Conservation (phyloP, 1,140 invertebrate species). For the Lasioglossum baleicum region DNA sequence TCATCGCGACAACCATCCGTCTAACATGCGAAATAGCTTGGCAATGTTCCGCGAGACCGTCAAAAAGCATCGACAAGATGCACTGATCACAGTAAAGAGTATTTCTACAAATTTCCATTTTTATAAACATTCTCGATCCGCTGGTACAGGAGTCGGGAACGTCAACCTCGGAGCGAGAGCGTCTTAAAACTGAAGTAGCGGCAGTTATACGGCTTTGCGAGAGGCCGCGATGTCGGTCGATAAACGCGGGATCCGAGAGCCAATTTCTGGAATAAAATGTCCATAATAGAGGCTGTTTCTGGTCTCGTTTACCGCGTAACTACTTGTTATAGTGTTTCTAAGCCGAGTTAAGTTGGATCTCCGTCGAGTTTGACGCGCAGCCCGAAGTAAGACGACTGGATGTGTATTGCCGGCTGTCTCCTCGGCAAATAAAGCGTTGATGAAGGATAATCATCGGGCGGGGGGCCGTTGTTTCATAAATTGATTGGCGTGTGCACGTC, state of each 20-base stretch:
- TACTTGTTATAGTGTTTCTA: too few species aligned
- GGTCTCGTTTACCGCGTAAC: too few species aligned
- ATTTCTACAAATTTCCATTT: too few species aligned
- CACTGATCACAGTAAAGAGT: too few species aligned
- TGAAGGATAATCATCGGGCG: not conserved
- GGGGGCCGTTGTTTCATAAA: constrained; percentile 10
- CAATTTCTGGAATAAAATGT: constrained; percentile 9
- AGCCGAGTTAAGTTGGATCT: too few species aligned
- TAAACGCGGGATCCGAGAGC: constrained; percentile 27
- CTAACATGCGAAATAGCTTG: too few species aligned
- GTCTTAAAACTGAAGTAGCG: constrained; percentile 45
- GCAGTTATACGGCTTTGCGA: constrained; percentile 43
- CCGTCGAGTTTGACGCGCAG: constrained; percentile 24
- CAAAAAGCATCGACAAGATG: too few species aligned
- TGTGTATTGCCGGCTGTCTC: not conserved
- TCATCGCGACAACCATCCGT: too few species aligned
- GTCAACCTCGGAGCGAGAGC: constrained; percentile 27
- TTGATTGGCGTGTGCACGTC: not conserved
- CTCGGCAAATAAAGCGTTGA: constrained; percentile 6
- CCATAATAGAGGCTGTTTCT: not conserved
- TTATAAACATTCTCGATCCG: not conserved
- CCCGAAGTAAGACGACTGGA: not conserved
- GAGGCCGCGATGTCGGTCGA: constrained; percentile 32
- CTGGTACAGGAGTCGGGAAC: not conserved
- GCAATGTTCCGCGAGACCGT: too few species aligned